Conservation (phyloP, 2,888 invertebrate species). For the Sicus ferrugineus region DNA sequence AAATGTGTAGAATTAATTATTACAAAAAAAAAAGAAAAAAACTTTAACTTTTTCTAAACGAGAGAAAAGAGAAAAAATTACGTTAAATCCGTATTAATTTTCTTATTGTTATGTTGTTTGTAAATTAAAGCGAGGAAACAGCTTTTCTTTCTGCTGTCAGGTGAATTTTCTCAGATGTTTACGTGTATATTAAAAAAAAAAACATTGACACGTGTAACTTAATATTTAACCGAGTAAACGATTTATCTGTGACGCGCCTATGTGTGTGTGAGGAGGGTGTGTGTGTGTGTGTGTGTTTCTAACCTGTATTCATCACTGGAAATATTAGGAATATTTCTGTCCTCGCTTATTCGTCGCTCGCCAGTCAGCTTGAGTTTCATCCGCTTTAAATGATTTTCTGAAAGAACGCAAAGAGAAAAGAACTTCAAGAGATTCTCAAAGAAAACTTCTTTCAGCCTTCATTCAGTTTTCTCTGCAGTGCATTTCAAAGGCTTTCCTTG, state of each 20-base stretch:
- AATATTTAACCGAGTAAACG: background rate
- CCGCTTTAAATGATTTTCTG: background rate
- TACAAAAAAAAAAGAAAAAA: background rate
- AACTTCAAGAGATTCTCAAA: too few relatives aligned
- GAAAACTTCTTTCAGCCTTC: too few relatives aligned
- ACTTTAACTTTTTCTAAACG: background rate
- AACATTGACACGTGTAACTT: slow-evolving; percentile 9
- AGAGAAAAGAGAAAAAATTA: background rate
- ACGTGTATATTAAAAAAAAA: too few relatives aligned
- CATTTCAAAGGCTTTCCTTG: too few relatives aligned
- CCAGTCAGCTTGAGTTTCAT: background rate
- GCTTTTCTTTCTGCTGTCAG: too few relatives aligned
- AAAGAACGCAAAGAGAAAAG: too few relatives aligned
- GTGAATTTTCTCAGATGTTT: too few relatives aligned
- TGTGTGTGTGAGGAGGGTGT: background rate
- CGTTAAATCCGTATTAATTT: too few relatives aligned
- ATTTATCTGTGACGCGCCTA: background rate
- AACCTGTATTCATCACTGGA: background rate
- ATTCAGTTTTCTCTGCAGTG: too few relatives aligned
- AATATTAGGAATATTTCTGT: background rate
- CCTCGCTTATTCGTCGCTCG: background rate
- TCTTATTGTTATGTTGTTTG: too few relatives aligned
- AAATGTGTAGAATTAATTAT: too few relatives aligned
- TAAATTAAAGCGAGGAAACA: background rate
- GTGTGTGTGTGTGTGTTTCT: background rate